Evolutionary conservation across 2,797 vertebrate genomes (phyloP).

Genomic region (Apogon talboti): DNA sequence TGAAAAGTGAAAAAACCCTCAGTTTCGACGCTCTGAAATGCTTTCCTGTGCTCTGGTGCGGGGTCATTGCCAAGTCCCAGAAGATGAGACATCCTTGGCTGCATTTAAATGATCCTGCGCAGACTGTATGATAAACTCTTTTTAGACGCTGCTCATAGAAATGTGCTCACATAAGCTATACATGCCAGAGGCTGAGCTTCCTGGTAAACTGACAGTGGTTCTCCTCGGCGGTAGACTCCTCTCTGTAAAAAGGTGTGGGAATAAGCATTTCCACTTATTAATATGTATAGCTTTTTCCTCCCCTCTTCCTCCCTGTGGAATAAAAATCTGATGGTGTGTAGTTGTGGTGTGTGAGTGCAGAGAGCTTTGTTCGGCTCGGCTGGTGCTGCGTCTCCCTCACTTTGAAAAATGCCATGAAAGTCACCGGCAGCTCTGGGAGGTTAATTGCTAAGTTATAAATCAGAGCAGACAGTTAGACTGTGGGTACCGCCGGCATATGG

Average conservation of each 20-base stretch:
- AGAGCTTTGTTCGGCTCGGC: constrained; percentile 37
- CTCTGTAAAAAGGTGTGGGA: constrained; percentile 36
- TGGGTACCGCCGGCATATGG: constrained; percentile 24
- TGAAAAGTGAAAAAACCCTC: constrained; percentile 26
- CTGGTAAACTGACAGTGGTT: constrained; percentile 29
- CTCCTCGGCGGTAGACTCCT: constrained; percentile 11
- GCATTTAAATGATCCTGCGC: constrained; percentile 11
- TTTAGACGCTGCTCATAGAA: constrained; percentile 23
- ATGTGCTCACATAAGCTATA: constrained; percentile 7
- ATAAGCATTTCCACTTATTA: constrained; percentile 56
- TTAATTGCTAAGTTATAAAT: constrained; percentile 71
- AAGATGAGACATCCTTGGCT: constrained; percentile 10
- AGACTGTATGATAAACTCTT: constrained; percentile 15
- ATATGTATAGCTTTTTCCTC: constrained; percentile 62
- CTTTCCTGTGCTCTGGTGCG: constrained; percentile 19
- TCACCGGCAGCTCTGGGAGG: constrained; percentile 58
- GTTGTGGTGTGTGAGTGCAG: constrained; percentile 23
- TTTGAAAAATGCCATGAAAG: constrained; percentile 50
- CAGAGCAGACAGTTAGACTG: constrained; percentile 48
- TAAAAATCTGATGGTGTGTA: constrained; percentile 38
- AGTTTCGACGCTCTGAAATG: constrained; percentile 11
- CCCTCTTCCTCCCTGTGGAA: constrained; percentile 44
- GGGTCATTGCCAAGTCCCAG: constrained; percentile 7
- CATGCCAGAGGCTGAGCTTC: constrained; percentile 11
- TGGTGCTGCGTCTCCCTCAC: constrained; percentile 24